These are phyloP conservation scores for Hybos culiciformis DNA, from an alignment of 2,888 invertebrate species.

Conservation along the genomic window DNA sequence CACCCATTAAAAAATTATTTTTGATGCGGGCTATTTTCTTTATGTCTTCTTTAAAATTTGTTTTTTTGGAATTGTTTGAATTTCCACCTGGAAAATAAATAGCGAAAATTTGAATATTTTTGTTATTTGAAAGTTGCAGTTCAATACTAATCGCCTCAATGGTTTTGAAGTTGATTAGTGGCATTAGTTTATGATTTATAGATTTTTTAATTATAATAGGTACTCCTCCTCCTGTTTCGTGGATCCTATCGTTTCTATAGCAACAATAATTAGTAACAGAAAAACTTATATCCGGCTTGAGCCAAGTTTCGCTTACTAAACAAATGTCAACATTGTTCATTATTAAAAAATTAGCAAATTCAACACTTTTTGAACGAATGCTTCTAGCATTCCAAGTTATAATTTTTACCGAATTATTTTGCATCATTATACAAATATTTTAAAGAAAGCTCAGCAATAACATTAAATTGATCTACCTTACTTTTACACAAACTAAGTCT, in stretches of 20 bases:
- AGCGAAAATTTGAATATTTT: no score
- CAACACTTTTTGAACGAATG: neutral
- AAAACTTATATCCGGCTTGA: neutral
- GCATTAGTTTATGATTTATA: neutral
- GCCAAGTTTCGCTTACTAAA: neutral
- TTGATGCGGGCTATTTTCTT: no score
- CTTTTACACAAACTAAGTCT: neutral
- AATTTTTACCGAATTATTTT: neutral
- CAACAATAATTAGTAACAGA: no score
- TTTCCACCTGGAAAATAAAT: no score
- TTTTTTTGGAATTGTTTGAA: no score
- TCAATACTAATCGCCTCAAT: no score
- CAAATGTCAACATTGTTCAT: neutral
- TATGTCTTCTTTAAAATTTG: no score
- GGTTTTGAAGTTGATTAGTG: no score
- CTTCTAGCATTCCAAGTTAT: neutral
- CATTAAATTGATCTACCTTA: neutral
- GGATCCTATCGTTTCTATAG: no score
- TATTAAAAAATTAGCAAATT: neutral
- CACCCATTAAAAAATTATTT: no score
- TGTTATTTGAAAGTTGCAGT: no score
- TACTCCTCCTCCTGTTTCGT: neutral
- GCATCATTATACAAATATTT: neutral
- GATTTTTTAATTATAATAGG: neutral
- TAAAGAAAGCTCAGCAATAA: neutral